Evolutionary conservation across 2,113 vertebrate genomes (phyloP), one percentile per base, ranked within the genome.

Genomic region (Ciconia boyciana): DNA sequence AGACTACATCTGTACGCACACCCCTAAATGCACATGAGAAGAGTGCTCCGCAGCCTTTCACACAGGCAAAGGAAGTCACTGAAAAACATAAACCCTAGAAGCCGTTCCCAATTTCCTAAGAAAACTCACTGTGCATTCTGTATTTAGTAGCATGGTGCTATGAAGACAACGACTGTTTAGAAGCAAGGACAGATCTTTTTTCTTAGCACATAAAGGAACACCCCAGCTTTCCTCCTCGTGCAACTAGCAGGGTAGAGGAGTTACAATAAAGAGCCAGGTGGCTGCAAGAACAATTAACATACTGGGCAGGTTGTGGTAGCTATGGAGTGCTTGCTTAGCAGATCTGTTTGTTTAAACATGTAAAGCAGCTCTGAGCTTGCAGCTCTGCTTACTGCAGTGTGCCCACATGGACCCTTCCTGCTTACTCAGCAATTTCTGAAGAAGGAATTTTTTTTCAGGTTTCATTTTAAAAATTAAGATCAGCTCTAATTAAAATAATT

Each of bases 361-460:
- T 77, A 93, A 69, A 79, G 44, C 91, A 89, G 84, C 44, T 66
- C 74, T 81, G 69, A 94, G 70, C 74, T 78, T 64, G 64, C 60
- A 87, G 72, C 77, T 89, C 60, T 70, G 71, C 52, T 81, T 62
- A 55, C 39, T 71, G 78, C 76, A 49, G n/a, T 9, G 16, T 43
- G 12, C 48, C 28, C 58, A 79, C 64, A 43, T 71, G n/a, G 55
- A 71, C 34, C 9, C 31, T 43, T 79, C 52, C 49, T 82, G 65
- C 70, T 90, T 72, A 87, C 29, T 87, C 81, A 43, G 65, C 74
- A 58, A 48, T 71, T 95, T 68, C 54, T 82, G 57, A 60, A 39
- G 13, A 11, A 46, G 9, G 26, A 51, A 14, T 43, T 79, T 82
- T 82, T 82, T 83, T 88, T 62, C 29, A 72, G n/a, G 46, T 43